Evolutionary conservation across 2,888 invertebrate genomes (phyloP).

Genomic region (Drosophila limbata): DNA sequence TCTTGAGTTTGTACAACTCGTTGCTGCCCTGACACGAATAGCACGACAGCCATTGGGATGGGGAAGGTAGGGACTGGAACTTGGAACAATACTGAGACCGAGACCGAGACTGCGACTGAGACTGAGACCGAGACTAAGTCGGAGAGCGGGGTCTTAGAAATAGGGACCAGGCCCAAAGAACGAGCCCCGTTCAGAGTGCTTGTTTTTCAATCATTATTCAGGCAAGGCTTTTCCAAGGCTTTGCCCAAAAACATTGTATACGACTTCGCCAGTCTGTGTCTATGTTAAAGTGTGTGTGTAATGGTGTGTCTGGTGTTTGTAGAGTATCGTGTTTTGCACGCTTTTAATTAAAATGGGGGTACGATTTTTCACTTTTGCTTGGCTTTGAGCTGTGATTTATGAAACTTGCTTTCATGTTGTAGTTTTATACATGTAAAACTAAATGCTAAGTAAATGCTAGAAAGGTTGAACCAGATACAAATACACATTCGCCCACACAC

Average conservation of each 20-base stretch:
- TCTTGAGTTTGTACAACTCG: conserved; percentile 78
- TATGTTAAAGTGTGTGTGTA: conserved; percentile 19
- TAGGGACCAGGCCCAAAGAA: conserved; percentile 13
- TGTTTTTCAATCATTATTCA: conserved; percentile 82
- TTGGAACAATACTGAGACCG: not conserved
- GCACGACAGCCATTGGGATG: conserved; percentile 21
- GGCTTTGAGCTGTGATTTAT: conserved; percentile 77
- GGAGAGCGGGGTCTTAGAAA: conserved; percentile 5
- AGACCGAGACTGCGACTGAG: conserved; percentile 2
- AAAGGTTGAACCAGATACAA: conserved; percentile 55
- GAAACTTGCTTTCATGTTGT: conserved; percentile 80
- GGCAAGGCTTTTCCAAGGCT: conserved; percentile 75
- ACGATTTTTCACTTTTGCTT: conserved; percentile 77
- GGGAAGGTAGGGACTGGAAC: conserved; percentile 9
- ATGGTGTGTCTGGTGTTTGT: conserved; percentile 37
- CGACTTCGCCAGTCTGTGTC: conserved; percentile 51
- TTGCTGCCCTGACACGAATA: conserved; percentile 45
- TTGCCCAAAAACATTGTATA: conserved; percentile 72
- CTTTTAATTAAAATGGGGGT: conserved; percentile 81
- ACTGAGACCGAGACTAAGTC: not conserved
- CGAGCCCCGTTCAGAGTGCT: conserved; percentile 62
- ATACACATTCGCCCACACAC: conserved; percentile 16
- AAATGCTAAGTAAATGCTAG: conserved; percentile 77
- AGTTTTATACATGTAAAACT: conserved; percentile 69
- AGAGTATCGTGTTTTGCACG: conserved; percentile 80